Base-by-base conservation (phyloP, 2,888 invertebrate genomes). In the Dryobotodes eremita region DNA sequence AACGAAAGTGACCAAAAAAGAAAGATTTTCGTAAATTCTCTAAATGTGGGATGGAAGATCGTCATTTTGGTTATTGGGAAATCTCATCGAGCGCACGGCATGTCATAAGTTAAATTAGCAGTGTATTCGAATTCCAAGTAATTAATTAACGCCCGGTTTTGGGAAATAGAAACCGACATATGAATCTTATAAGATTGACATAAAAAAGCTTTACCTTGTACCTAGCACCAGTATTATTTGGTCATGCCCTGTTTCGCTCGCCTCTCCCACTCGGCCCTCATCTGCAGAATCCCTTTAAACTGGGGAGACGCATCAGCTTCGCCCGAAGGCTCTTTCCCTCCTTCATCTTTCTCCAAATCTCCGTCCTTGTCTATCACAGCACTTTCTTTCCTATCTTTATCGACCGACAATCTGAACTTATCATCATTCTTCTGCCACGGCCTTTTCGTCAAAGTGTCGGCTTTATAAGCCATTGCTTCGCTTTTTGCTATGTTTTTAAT, bases 241-340 rank as follows among this genome's bases (percentile, higher is more conserved):
- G 97, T 97, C 96, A 97, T 97, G 89, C 97, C 98, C 94, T 98
- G 98, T 94, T 98, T 98, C 59, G 98, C 98, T 87, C 98, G 96
- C 89, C 98, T 97, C 93, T 98, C 98, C 98, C 98, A 98, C 91
- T 98, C 98, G 11, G 98, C 98, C 78, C 98, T 97, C 91, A 98
- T 97, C 91, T 98, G 98, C 92, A 98, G 97, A 85, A 98, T 98
- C 81, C 98, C 98, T 91, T 98, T 98, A 90, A 98, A 98, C 91
- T 97, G 97, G 65, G 97, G 97, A 82, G 96, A 94, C 69, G 94
- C 95, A 79, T 95, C 96, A 15, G 95, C 95, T 84, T 95, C 95
- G 15, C 92, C 93, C 26, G 87, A 91, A 79, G 92, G 91, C 79
- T 93, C 94, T 77, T 90, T 94, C 83, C 80, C 94, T 71, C 90